Conservation (phyloP, 2,888 invertebrate species). For the Idaea aversata region DNA sequence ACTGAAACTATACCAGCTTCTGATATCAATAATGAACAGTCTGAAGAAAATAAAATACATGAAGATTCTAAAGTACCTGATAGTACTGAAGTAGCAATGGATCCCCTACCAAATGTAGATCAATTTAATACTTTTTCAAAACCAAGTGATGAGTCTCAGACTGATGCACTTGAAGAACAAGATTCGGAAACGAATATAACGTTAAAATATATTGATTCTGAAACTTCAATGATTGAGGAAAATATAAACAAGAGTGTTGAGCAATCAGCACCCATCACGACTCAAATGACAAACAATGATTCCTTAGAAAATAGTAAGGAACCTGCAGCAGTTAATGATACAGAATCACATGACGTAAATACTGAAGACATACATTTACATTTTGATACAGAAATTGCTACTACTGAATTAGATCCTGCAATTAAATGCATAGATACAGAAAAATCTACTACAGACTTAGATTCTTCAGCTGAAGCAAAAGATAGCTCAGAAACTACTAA, state of each 20-base stretch:
- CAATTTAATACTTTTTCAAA: slow-evolving; percentile 1
- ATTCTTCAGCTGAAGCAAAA: neutral
- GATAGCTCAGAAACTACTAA: slow-evolving; percentile 5
- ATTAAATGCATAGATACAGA: slow-evolving; percentile 9
- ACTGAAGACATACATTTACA: slow-evolving; percentile 37
- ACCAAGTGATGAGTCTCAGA: slow-evolving; percentile 11
- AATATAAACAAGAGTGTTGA: slow-evolving; percentile 5
- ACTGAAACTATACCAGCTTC: neutral
- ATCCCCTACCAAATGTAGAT: slow-evolving; percentile 10
- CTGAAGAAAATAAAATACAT: slow-evolving; percentile 11
- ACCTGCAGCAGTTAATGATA: slow-evolving; percentile 2
- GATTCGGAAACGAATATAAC: slow-evolving; percentile 36
- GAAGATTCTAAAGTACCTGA: slow-evolving; percentile 13
- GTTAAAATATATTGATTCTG: slow-evolving; percentile 39
- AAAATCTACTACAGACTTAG: slow-evolving; percentile 4
- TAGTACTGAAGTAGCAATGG: slow-evolving; percentile 14
- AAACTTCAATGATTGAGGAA: slow-evolving; percentile 18
- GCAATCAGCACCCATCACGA: neutral
- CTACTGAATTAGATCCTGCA: slow-evolving; percentile 15
- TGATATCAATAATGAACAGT: neutral
- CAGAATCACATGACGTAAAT: slow-evolving; percentile 10
- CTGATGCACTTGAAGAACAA: slow-evolving; percentile 24
- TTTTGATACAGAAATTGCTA: slow-evolving; percentile 44
- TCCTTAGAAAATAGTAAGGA: slow-evolving; percentile 3
- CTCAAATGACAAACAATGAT: slow-evolving; percentile 5